Conservation (phyloP, 2,888 invertebrate genomes). For the Biston stratarius region DNA sequence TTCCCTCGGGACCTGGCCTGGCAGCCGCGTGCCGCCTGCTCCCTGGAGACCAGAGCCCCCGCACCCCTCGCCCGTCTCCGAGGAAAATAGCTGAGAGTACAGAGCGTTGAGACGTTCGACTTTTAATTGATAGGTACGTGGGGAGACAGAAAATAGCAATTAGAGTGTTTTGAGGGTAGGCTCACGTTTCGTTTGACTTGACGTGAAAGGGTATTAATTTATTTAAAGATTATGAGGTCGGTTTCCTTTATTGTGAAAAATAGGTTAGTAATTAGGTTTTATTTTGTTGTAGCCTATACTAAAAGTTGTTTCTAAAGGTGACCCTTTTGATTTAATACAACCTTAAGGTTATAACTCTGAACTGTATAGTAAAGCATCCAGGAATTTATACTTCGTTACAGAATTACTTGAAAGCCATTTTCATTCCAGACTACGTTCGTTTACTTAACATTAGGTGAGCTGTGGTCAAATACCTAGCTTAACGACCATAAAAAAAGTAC, state of each 20-base stretch:
- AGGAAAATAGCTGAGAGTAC: constrained; percentile 61
- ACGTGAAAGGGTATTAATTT: constrained; percentile 19
- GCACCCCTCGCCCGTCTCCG: constrained; percentile 58
- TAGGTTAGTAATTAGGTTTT: not conserved
- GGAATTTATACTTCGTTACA: too few relatives aligned
- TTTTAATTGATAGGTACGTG: constrained; percentile 73
- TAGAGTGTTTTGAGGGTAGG: constrained; percentile 35
- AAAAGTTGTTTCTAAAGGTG: too few relatives aligned
- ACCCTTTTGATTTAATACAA: too few relatives aligned
- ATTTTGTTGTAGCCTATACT: not conserved
- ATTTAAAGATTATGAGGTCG: constrained; percentile 21
- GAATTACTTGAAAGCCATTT: too few relatives aligned
- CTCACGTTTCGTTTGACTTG: constrained; percentile 33
- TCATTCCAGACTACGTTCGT: too few relatives aligned
- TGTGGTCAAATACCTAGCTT: too few relatives aligned
- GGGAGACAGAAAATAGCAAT: constrained; percentile 45
- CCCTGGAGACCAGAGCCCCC: constrained; percentile 66
- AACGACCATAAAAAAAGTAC: too few relatives aligned
- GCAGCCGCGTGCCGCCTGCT: constrained; percentile 79
- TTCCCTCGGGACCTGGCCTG: constrained; percentile 79
- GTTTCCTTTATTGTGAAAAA: not conserved
- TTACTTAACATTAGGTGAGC: too few relatives aligned
- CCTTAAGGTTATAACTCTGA: too few relatives aligned
- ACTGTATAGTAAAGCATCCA: too few relatives aligned
- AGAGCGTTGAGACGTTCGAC: constrained; percentile 64